Base-by-base conservation (phyloP, 2,888 invertebrate species). In the Catotricha subobsoleta region DNA sequence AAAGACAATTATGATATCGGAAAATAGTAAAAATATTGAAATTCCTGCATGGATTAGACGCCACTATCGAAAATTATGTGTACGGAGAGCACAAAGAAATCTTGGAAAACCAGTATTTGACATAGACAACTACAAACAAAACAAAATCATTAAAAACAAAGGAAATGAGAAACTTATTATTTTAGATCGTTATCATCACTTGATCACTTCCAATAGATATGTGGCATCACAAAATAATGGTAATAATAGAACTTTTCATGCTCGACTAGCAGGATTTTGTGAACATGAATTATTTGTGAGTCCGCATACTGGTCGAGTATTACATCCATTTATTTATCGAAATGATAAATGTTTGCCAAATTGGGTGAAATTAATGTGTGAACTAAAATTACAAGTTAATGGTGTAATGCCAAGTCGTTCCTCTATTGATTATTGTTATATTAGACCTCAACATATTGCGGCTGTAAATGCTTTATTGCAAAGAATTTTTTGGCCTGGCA, bases 401-500 rank as follows among this genome's bases (percentile, higher is more conserved):
- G 42, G 66, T 66, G 66, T 50, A 39, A 46, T 65, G 45, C 60
- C 73, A 47, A 44, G 59, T 3, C 64, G 66, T 42, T 69, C 71
- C 2, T 67, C 82, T 1, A 67, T 92, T 10, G 87, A 90, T 64
- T 92, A 79, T 62, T 81, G 80, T 48, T 91, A 91, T 57, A 76
- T 92, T 15, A 72, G 80, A 29, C 83, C 88, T 1, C 80, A 87
- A 52, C 88, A 90, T 57, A 78, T 92, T 47, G 79, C 87, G 2
- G 81, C 86, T 0, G 76, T 92, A 46, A 92, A 92, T 60, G 74
- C 73, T 43, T 64, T 91, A 13, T 80, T 84, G 47, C 74, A 79
- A 47, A 76, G 79, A 52, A 80, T 76, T 60, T 92, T 92, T 63
- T 92, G 92, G 91, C 82, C 88, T 2, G 90, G 88, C 36, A 81